These are phyloP conservation scores for Chrysolina haemoptera DNA, from an alignment of 2,888 invertebrate genomes.

Conservation along the genomic window DNA sequence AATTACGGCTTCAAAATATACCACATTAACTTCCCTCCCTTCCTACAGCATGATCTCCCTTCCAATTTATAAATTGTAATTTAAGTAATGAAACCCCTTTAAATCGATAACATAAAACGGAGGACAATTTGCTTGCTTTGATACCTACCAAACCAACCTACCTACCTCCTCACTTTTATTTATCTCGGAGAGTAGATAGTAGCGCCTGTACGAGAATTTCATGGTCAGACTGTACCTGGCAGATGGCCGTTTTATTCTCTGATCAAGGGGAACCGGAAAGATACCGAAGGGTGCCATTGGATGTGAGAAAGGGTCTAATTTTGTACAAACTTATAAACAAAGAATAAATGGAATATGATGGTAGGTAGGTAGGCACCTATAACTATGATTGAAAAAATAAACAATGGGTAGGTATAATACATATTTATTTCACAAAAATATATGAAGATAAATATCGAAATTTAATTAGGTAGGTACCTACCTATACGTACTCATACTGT, in stretches of 20 bases:
- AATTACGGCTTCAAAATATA: neutral
- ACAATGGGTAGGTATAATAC: too few species aligned
- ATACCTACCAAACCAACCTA: too few species aligned
- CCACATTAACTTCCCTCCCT: neutral
- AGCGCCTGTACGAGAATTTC: conserved; percentile 7
- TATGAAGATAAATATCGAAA: neutral
- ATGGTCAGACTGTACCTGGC: conserved; percentile 37
- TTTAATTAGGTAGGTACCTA: neutral
- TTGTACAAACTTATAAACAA: neutral
- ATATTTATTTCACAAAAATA: neutral
- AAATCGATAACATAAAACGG: conserved; percentile 12
- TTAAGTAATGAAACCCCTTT: conserved; percentile 4
- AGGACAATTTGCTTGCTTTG: conserved; percentile 18
- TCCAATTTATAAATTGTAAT: neutral
- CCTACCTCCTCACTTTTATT: conserved; percentile 17
- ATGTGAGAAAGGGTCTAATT: conserved; percentile 9
- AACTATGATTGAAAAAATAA: neutral
- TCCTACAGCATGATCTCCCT: neutral
- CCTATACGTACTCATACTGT: neutral
- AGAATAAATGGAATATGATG: neutral
- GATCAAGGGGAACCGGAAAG: conserved; percentile 45
- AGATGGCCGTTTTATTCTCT: conserved; percentile 47
- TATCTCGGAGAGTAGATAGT: neutral
- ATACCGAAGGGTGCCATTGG: conserved; percentile 40
- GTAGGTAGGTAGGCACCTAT: neutral